These are phyloP conservation scores for Himalopsyche tibetana DNA, from an alignment of 2,888 invertebrate genomes.

Conservation along the genomic window DNA sequence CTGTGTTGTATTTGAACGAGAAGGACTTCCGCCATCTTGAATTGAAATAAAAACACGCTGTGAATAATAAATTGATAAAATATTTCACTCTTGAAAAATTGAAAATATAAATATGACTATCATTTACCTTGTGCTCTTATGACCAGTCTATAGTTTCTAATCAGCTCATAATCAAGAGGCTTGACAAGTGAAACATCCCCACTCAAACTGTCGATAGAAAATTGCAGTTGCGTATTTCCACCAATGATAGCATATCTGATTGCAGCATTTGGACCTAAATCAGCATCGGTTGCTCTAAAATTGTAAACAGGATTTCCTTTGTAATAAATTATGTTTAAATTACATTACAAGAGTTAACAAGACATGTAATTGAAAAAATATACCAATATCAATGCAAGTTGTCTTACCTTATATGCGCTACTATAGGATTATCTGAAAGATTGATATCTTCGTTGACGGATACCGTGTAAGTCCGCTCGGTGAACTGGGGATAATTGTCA, in stretches of 20 bases:
- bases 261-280: conserved; percentile 94
- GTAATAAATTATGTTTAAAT: not conserved
- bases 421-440: conserved; percentile 88
- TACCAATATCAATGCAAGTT: not conserved
- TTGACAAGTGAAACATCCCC: conserved; percentile 94
- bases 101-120: not conserved
- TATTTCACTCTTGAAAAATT: not conserved
- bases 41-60: conserved; percentile 51
- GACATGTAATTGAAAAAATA: not conserved
- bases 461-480: conserved; percentile 91
- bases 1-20: conserved; percentile 95
- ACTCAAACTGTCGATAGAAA: conserved; percentile 94
- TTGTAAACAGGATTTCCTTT: not conserved
- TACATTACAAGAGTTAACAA: not conserved
- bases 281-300: conserved; percentile 90
- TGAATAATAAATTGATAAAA: not conserved
- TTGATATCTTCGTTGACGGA: conserved; percentile 93
- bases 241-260: conserved; percentile 97
- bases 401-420: conserved; percentile 82
- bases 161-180: conserved; percentile 92
- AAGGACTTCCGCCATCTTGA: conserved; percentile 93
- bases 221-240: conserved; percentile 95
- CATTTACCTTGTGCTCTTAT: conserved; percentile 88
- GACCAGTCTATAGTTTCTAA: conserved; percentile 90
- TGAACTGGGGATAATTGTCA: conserved; percentile 96